Evolutionary conservation across 2,113 vertebrate genomes (phyloP).

Genomic region (Riparia riparia): DNA sequence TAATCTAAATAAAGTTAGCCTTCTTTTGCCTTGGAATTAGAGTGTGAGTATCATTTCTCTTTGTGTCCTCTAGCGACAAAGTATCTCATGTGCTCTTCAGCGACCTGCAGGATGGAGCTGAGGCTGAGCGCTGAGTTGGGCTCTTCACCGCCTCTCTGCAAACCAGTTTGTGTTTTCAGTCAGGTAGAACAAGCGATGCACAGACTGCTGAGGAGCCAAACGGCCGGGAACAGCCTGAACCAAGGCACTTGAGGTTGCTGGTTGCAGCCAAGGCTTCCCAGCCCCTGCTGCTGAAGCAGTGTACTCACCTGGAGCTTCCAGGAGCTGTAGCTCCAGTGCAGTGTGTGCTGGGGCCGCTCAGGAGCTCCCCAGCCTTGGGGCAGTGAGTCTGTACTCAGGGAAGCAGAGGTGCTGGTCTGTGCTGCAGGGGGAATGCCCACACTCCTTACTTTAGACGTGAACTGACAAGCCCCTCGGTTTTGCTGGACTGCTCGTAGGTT

Average conservation of each 20-base stretch:
- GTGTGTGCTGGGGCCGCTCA: background rate
- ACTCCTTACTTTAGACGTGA: background rate
- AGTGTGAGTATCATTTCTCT: no score
- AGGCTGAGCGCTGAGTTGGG: background rate
- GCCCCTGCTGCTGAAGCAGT: background rate
- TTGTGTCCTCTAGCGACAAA: no score
- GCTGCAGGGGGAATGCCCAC: background rate
- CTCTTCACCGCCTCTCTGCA: background rate
- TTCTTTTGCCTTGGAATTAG: no score
- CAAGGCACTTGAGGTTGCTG: background rate
- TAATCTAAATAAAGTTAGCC: no score
- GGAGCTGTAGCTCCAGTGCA: background rate
- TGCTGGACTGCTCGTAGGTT: background rate
- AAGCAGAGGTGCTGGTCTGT: background rate
- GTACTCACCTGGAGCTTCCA: background rate
- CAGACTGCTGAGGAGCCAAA: fast-evolving
- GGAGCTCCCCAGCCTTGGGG: background rate
- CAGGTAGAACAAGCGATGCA: fast-evolving
- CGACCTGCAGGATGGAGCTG: background rate
- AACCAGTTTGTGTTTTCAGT: background rate
- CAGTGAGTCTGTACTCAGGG: no score
- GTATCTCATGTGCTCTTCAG: fast-evolving
- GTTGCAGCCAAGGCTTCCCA: background rate
- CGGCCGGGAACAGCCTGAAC: background rate
- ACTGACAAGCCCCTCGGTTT: background rate